Conservation (phyloP, 2,797 vertebrate species). For the Zalophus californianus region DNA sequence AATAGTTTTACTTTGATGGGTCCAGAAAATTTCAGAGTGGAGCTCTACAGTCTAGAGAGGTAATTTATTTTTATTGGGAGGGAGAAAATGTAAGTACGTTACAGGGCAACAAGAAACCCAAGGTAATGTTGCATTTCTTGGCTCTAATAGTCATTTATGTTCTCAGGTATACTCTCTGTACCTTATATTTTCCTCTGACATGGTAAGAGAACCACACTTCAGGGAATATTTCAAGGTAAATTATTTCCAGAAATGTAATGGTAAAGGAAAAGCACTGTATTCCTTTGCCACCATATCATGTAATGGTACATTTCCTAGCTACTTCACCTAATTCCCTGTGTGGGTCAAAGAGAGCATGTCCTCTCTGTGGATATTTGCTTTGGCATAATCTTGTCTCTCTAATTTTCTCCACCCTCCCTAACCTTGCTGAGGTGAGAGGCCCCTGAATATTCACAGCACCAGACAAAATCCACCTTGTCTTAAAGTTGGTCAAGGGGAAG, state of each 20-base stretch:
- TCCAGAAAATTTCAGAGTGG: not conserved
- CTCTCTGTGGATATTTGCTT: not conserved
- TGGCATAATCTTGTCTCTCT: not conserved
- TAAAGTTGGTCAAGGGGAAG: not conserved
- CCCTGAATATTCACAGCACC: not conserved
- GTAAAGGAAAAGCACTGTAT: not conserved
- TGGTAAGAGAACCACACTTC: not conserved
- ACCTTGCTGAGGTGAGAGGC: not conserved
- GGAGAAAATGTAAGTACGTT: not conserved
- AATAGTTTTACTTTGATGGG: not conserved
- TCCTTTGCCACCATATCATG: not conserved
- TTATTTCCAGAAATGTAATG: not conserved
- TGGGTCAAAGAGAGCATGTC: not conserved
- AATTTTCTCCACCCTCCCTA: not conserved
- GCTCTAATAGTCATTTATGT: not conserved
- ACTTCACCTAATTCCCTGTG: not conserved
- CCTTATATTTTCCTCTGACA: not conserved
- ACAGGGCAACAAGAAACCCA: not conserved
- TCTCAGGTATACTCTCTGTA: not conserved
- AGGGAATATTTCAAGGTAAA: not conserved
- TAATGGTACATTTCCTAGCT: not conserved
- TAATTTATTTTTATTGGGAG: not conserved
- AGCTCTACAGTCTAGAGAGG: not conserved
- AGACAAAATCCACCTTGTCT: not conserved
- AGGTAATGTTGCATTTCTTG: not conserved